phyloP scores from a whole-genome alignment of 2,113 vertebrate genomes.

The Nycticebus coucang region DNA sequence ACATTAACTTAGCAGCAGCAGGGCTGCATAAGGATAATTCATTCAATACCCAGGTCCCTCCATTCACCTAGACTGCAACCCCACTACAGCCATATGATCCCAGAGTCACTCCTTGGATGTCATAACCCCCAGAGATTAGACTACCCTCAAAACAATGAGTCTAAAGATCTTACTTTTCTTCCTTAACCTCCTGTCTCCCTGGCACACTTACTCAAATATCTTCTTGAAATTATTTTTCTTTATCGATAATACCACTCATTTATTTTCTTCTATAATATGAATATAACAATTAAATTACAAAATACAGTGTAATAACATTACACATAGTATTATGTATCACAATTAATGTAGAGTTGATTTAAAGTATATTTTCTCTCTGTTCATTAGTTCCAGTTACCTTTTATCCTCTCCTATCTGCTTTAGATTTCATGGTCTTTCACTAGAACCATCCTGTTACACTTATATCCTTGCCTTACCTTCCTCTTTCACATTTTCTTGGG shows the following conservation, averaged over 20 bases:
- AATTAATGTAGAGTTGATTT: too few relatives aligned
- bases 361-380: not conserved
- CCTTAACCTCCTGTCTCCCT: not conserved
- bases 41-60: not conserved
- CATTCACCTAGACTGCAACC: not conserved
- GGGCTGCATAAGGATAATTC: not conserved
- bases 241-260: not conserved
- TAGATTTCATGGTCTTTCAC: not conserved
- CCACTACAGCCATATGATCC: not conserved
- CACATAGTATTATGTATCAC: too few relatives aligned
- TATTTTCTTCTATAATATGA: not conserved
- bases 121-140: not conserved
- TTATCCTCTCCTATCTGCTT: not conserved
- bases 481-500: conserved; percentile 27
- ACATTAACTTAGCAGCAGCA: not conserved
- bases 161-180: not conserved
- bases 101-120: not conserved
- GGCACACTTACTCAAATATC: not conserved
- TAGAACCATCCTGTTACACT: not conserved
- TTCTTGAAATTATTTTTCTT: not conserved
- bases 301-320: too few relatives aligned
- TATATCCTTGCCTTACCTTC: not conserved
- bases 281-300: too few relatives aligned
- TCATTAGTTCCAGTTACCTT: not conserved
- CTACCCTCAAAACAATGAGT: not conserved